phyloP scores from a whole-genome alignment of 35 echinoderm and acorn worm genomes.

The Hemicentrotus pulcherrimus region DNA sequence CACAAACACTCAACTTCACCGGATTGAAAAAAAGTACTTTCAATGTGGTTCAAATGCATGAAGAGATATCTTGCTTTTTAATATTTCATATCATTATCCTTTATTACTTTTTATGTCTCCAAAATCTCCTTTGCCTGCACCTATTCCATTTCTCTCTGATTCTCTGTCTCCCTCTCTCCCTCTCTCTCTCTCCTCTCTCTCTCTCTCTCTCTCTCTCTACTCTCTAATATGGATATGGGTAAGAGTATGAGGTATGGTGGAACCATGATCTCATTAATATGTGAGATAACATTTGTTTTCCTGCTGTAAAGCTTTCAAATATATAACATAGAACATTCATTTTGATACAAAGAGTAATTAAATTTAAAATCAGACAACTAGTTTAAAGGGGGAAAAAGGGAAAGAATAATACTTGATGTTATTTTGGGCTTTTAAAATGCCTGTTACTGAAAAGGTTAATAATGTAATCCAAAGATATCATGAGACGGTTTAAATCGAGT shows the following conservation, averaged over 20 bases:
- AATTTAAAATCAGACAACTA: too few relatives aligned
- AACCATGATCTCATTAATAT: too few relatives aligned
- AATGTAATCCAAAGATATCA: too few relatives aligned
- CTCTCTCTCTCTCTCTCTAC: background rate
- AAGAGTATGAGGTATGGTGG: too few relatives aligned
- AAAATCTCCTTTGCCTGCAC: background rate
- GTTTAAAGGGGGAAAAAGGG: too few relatives aligned
- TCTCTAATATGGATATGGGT: background rate
- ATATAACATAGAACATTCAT: too few relatives aligned
- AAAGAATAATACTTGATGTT: too few relatives aligned
- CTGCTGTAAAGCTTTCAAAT: too few relatives aligned
- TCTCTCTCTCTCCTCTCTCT: background rate
- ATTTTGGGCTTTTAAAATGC: too few relatives aligned
- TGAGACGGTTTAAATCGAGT: background rate
- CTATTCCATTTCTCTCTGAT: background rate
- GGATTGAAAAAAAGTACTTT: slow-evolving; percentile 24
- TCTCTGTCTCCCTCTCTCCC: background rate
- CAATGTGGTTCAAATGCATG: background rate
- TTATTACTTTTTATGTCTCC: background rate
- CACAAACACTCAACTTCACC: slow-evolving; percentile 13
- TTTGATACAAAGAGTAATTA: too few relatives aligned
- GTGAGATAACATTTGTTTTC: too few relatives aligned
- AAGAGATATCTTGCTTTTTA: background rate
- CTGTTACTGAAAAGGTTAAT: too few relatives aligned
- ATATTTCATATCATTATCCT: slow-evolving; percentile 5